phyloP scores from a whole-genome alignment of 2,113 vertebrate species.

The Pyrgilauda ruficollis region DNA sequence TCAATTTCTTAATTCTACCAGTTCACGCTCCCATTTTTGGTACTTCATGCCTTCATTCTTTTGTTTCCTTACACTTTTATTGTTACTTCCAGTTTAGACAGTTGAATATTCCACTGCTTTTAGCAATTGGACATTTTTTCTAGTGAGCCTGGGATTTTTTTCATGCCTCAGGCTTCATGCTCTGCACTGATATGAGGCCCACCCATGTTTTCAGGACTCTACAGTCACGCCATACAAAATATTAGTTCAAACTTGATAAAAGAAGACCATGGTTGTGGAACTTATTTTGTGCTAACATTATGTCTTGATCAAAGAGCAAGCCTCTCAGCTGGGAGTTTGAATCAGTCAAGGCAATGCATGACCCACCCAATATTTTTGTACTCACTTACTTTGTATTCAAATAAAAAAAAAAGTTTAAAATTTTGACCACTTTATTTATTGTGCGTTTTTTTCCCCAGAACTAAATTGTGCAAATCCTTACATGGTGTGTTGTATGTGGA shows the following conservation, averaged over 20 bases:
- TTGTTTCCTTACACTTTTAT: not conserved
- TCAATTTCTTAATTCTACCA: not conserved
- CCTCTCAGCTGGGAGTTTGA: not conserved
- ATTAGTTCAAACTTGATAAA: not conserved
- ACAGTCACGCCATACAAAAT: not conserved
- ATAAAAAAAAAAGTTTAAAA: not conserved
- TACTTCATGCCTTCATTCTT: not conserved
- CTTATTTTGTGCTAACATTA: not conserved
- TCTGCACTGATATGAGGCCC: not conserved
- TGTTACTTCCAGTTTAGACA: not conserved
- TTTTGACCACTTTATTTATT: slow-evolving; percentile 10
- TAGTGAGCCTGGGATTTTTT: not conserved
- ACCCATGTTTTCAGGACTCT: not conserved
- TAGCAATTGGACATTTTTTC: not conserved
- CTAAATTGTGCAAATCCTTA: not conserved
- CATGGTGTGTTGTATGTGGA: not conserved
- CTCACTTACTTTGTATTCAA: not conserved
- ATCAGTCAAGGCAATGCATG: not conserved
- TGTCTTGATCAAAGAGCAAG: not conserved
- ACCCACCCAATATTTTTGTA: not conserved
- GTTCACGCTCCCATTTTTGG: not conserved
- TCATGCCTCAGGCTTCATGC: not conserved
- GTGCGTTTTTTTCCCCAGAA: not conserved
- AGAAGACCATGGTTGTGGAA: not conserved
- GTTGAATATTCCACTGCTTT: not conserved